These are phyloP conservation scores for Drosophila takahashii DNA, from an alignment of 1,140 invertebrate genomes.

Conservation along the genomic window DNA sequence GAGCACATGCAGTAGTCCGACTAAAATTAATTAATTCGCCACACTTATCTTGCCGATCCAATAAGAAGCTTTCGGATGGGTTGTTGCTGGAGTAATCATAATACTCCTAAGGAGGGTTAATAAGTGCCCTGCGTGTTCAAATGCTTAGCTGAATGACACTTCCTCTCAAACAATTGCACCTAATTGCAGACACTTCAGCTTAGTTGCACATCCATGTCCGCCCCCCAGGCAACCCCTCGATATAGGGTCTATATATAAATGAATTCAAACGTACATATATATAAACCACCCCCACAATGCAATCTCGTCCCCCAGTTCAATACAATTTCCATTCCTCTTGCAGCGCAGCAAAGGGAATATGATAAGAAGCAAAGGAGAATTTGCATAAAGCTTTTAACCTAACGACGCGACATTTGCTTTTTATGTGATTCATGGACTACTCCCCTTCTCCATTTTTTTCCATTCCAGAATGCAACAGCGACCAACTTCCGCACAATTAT, in stretches of 20 bases:
- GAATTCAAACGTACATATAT: neutral
- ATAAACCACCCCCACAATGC: constrained; percentile 1
- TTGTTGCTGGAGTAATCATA: constrained; percentile 16
- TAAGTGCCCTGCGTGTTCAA: constrained; percentile 21
- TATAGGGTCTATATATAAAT: constrained; percentile 12
- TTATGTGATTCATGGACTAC: constrained; percentile 54
- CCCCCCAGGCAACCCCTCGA: neutral
- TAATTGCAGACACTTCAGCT: constrained; percentile 45
- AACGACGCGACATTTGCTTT: constrained; percentile 58
- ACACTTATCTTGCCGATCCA: neutral
- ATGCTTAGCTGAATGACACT: constrained; percentile 16
- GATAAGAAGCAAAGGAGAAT: constrained; percentile 32
- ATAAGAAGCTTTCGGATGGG: constrained; percentile 6
- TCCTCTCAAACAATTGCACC: constrained; percentile 54
- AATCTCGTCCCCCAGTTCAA: constrained; percentile 14
- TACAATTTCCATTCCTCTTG: constrained; percentile 49
- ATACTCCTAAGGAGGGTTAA: constrained; percentile 18
- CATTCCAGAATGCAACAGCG: constrained; percentile 19
- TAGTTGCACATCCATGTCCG: constrained; percentile 9
- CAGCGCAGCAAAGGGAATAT: constrained; percentile 30
- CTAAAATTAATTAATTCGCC: constrained; percentile 9
- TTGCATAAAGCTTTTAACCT: constrained; percentile 66
- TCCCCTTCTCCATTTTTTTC: neutral
- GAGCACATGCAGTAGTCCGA: neutral
- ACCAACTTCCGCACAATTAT: constrained; percentile 68